These are phyloP conservation scores for Zaprionus ornatus DNA, from an alignment of 1,140 invertebrate genomes.

Conservation along the genomic window DNA sequence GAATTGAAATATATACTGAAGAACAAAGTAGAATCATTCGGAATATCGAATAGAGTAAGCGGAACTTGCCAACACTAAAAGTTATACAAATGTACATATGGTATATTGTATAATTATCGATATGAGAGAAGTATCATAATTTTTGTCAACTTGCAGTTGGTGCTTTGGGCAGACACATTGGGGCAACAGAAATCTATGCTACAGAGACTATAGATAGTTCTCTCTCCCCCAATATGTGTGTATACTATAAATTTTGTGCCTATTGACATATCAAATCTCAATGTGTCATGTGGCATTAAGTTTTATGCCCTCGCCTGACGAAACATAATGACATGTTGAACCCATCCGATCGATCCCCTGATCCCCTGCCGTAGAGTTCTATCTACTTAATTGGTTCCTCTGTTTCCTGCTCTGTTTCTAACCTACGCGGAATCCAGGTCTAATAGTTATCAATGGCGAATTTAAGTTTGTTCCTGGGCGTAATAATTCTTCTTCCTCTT, in stretches of 20 bases:
- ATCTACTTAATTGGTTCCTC: neutral
- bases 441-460: constrained; percentile 12
- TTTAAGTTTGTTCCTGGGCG: neutral
- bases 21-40: neutral
- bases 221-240: constrained; percentile 36
- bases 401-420: constrained; percentile 11
- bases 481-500: constrained; percentile 13
- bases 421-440: neutral
- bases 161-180: constrained; percentile 35
- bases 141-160: constrained; percentile 15
- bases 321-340: constrained; percentile 45
- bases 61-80: neutral
- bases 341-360: neutral
- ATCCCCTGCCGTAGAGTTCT: neutral
- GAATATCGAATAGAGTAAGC: neutral
- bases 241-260: constrained; percentile 75
- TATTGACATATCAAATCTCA: constrained; percentile 83
- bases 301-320: constrained; percentile 56
- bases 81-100: neutral
- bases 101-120: neutral
- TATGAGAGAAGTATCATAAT: constrained; percentile 27
- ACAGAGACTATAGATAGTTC: constrained; percentile 39
- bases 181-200: constrained; percentile 60
- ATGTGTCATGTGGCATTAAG: constrained; percentile 82
- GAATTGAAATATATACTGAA: too few relatives aligned